A percentile compares a stretch with the other conserved stretches of the same genome.
Evolutionary conservation across 2,888 invertebrate species (phyloP).

Genomic region (Leptura quadrifasciata): DNA sequence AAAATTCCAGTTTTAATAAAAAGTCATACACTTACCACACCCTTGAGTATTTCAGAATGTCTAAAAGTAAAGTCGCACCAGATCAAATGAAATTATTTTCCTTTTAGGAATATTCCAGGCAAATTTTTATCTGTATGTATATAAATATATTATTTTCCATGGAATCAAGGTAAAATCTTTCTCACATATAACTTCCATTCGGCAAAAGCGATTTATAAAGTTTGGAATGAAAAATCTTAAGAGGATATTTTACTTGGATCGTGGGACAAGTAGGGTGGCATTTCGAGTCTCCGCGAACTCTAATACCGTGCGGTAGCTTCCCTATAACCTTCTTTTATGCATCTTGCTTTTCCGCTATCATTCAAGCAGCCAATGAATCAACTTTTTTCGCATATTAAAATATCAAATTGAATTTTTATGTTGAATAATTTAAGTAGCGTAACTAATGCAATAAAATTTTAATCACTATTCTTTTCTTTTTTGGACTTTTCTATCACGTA

Average conservation of each 20-base stretch:
- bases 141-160: conserved; percentile 12
- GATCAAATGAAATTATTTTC: background rate
- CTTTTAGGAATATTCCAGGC: background rate
- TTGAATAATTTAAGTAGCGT: background rate
- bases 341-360: conserved; percentile 14
- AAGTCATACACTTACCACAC: too few species aligned
- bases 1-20: too few species aligned
- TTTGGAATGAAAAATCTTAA: conserved; percentile 38
- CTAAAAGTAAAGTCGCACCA: background rate
- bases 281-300: conserved; percentile 18
- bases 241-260: conserved; percentile 30
- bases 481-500: too few species aligned
- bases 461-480: too few species aligned
- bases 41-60: too few species aligned
- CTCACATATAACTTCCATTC: conserved; percentile 31
- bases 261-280: conserved; percentile 1
- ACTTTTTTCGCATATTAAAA: background rate
- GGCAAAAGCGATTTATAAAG: conserved; percentile 40
- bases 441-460: too few species aligned
- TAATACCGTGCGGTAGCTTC: conserved; percentile 21
- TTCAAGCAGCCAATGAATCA: conserved; percentile 16
- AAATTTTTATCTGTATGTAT: background rate
- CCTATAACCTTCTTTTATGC: conserved; percentile 10
- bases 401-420: background rate
- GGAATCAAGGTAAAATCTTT: conserved; percentile 31